Conservation (phyloP, 23 tunicate species). For the Oikopleura albicans region DNA sequence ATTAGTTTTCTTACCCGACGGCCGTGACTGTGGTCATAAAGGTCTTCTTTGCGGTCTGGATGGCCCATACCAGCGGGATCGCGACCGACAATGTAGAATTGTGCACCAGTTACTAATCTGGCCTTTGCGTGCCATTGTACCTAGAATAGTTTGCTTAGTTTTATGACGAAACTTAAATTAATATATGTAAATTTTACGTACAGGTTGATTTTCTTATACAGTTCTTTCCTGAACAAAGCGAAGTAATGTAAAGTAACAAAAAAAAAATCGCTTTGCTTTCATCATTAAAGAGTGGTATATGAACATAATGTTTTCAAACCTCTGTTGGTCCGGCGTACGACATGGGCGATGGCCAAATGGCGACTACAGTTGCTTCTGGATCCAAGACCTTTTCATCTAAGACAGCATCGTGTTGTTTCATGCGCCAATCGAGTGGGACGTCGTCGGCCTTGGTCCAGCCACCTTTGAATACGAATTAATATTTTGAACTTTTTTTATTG, state of each 20-base stretch:
- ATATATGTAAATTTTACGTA: not conserved
- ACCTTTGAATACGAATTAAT: too few species aligned
- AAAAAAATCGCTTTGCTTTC: too few species aligned
- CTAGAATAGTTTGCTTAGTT: conserved; percentile 17
- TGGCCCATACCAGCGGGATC: conserved; percentile 99
- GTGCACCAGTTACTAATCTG: conserved; percentile 79
- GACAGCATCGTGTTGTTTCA: conserved; percentile 92
- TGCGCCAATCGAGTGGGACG: conserved; percentile 57
- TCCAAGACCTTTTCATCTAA: conserved; percentile 78
- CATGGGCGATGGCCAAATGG: conserved; percentile 94
- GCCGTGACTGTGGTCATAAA: conserved; percentile 77
- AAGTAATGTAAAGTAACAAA: not conserved
- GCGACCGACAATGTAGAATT: conserved; percentile 94
- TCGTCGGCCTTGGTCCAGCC: conserved; percentile 99
- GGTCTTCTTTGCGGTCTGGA: conserved; percentile 67
- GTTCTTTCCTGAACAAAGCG: too few species aligned
- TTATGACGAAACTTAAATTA: not conserved
- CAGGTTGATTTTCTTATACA: not conserved
- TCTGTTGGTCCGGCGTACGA: conserved; percentile 98
- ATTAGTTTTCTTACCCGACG: conserved; percentile 31
- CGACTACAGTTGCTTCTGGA: conserved; percentile 77
- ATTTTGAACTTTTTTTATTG: too few species aligned
- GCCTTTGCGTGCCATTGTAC: conserved; percentile 99
- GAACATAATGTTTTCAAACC: conserved; percentile 21
- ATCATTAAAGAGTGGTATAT: not conserved